Conservation (phyloP, 2,888 invertebrate species). For the Drosophila monieri region DNA sequence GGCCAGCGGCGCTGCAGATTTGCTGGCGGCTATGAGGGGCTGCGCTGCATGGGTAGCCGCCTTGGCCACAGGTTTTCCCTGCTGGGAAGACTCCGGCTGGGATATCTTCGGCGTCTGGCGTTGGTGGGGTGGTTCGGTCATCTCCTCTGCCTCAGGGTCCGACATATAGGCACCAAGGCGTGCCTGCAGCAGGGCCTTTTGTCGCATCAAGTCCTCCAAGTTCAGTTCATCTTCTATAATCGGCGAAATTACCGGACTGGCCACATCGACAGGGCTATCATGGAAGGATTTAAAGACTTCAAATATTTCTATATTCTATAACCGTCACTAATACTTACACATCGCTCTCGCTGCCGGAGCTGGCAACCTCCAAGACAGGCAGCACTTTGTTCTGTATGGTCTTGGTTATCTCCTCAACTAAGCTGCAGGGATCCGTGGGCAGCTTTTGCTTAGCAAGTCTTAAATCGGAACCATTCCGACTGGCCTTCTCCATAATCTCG, state of each 20-base stretch:
- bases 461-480: constrained; percentile 76
- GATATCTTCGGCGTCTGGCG: background rate
- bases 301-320: background rate
- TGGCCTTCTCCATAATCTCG: constrained; percentile 81
- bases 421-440: constrained; percentile 84
- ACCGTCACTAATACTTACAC: constrained; percentile 77
- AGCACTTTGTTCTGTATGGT: constrained; percentile 83
- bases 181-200: constrained; percentile 93
- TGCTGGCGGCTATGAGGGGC: constrained; percentile 36
- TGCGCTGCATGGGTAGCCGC: constrained; percentile 14
- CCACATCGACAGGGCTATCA: constrained; percentile 86
- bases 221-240: constrained; percentile 94
- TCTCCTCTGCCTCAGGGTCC: constrained; percentile 87
- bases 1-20: constrained; percentile 70
- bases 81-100: constrained; percentile 10
- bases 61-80: constrained; percentile 19
- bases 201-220: constrained; percentile 94
- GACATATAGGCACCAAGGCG: constrained; percentile 90
- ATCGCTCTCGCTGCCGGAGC: constrained; percentile 88
- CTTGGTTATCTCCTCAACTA: constrained; percentile 85
- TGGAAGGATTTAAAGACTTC: background rate
- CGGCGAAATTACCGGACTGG: constrained; percentile 88
- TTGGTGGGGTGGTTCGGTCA: constrained; percentile 40
- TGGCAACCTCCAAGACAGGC: constrained; percentile 86
- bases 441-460: constrained; percentile 77